Percentiles rank a stretch among this genome's conserved stretches.
These are phyloP conservation scores for Chelonus formosanus DNA, from an alignment of 2,888 invertebrate species.

Conservation along the genomic window DNA sequence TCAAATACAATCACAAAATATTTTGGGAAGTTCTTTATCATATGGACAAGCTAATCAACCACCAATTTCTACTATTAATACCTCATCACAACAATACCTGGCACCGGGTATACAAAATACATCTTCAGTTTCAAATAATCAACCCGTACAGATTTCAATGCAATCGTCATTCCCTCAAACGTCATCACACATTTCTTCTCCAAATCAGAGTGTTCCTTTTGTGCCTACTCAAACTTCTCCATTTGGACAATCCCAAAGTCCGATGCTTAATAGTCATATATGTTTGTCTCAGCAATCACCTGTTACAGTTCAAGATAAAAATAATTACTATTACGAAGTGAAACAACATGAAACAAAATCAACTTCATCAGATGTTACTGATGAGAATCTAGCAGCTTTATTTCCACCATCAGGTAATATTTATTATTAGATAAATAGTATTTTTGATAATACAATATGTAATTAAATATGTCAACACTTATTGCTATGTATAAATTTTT, in stretches of 20 bases:
- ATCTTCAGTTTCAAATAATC: background rate
- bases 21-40: conserved; percentile 45
- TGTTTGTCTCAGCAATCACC: conserved; percentile 60
- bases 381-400: conserved; percentile 69
- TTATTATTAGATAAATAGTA: background rate
- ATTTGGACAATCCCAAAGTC: conserved; percentile 56
- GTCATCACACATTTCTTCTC: conserved; percentile 54
- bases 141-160: conserved; percentile 39
- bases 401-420: conserved; percentile 70
- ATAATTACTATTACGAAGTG: conserved; percentile 55
- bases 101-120: conserved; percentile 28
- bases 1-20: conserved; percentile 47
- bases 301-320: conserved; percentile 59
- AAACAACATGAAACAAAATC: conserved; percentile 46
- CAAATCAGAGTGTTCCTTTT: conserved; percentile 53
- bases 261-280: conserved; percentile 54
- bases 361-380: conserved; percentile 38
- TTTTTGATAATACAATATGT: conserved; percentile 14
- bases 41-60: conserved; percentile 52
- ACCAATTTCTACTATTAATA: conserved; percentile 43
- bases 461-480: background rate
- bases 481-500: background rate
- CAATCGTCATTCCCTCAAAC: conserved; percentile 43
- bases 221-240: conserved; percentile 50
- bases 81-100: conserved; percentile 51